Evolutionary conservation across 2,888 invertebrate species (phyloP).

Genomic region (Chironomus tentans): DNA sequence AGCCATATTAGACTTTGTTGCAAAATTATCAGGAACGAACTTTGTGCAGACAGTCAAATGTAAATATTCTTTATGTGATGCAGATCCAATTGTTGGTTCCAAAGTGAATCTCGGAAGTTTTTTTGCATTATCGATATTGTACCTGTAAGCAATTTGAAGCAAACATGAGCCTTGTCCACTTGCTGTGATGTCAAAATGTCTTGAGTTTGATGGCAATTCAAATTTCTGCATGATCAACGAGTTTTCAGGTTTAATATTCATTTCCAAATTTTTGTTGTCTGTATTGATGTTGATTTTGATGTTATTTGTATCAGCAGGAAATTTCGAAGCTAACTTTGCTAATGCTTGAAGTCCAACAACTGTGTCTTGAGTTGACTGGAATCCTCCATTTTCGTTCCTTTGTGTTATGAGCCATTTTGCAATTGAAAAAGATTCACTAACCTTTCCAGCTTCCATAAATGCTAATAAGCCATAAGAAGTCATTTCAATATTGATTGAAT

Average conservation of each 20-base stretch:
- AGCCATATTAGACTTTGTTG: constrained; percentile 71
- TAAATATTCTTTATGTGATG: constrained; percentile 66
- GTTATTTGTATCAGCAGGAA: constrained; percentile 37
- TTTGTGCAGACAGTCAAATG: constrained; percentile 71
- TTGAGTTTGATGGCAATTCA: constrained; percentile 44
- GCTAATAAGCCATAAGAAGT: constrained; percentile 77
- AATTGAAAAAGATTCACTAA: constrained; percentile 44
- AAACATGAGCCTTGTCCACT: constrained; percentile 72
- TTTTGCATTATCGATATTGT: constrained; percentile 76
- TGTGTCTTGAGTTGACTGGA: too few species aligned
- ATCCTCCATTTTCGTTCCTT: too few species aligned
- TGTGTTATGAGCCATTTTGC: constrained; percentile 60
- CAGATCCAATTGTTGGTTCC: constrained; percentile 68
- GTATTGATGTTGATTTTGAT: constrained; percentile 33
- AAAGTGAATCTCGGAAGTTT: constrained; percentile 78
- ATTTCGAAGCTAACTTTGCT: constrained; percentile 55
- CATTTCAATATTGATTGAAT: constrained; percentile 54
- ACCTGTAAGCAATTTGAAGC: constrained; percentile 68
- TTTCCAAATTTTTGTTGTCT: constrained; percentile 42
- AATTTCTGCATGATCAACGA: constrained; percentile 73
- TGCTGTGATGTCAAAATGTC: constrained; percentile 53
- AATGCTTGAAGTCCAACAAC: too few species aligned
- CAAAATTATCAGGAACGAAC: constrained; percentile 50
- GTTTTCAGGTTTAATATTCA: constrained; percentile 49
- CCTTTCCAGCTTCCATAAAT: background rate